Percentiles rank a stretch among this genome's conserved stretches.
These are phyloP conservation scores for Pseudorectes ferrugineus DNA, from an alignment of 2,113 vertebrate genomes.

Conservation along the genomic window DNA sequence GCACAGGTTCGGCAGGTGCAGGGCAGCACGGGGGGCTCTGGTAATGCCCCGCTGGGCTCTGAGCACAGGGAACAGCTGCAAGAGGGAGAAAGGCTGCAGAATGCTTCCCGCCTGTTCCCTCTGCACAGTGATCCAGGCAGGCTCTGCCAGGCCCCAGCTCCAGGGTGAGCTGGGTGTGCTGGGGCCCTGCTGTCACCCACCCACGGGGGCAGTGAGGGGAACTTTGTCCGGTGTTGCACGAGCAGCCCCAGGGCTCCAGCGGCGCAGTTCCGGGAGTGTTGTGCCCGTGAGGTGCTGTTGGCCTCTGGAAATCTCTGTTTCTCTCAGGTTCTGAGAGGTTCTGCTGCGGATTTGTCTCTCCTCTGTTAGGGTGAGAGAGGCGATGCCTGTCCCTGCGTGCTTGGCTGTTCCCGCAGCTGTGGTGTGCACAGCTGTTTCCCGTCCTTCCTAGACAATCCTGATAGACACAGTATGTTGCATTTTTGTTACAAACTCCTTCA, in stretches of 20 bases:
- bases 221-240: accelerated
- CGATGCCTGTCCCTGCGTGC: accelerated
- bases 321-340: background rate
- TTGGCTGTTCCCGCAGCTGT: background rate
- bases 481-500: background rate
- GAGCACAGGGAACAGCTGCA: background rate
- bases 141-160: background rate
- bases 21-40: background rate
- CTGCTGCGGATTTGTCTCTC: background rate
- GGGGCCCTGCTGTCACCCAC: background rate
- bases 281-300: accelerated
- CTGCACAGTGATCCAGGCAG: background rate
- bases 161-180: accelerated
- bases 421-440: background rate
- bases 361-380: background rate
- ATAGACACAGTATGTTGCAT: background rate
- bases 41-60: accelerated
- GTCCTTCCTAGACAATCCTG: conserved; percentile 11
- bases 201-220: accelerated
- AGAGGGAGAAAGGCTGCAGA: background rate
- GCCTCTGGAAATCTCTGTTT: background rate
- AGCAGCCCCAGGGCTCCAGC: background rate
- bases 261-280: accelerated
- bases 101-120: background rate
- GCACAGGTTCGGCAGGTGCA: accelerated